Conservation (phyloP, 2,797 vertebrate genomes). For the Cossypha polioptera region DNA sequence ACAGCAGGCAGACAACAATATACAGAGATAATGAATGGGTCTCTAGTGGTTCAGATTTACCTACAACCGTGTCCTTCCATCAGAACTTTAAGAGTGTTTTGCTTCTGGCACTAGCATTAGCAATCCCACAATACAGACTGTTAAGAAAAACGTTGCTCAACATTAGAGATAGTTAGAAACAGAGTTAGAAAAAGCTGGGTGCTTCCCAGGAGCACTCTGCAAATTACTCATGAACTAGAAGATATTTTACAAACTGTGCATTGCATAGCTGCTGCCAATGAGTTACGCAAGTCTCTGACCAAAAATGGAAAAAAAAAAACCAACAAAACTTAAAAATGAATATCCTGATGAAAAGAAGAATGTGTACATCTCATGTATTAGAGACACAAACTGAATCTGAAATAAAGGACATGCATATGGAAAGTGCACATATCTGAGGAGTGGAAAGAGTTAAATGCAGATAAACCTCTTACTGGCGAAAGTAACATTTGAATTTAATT, state of each 20-base stretch:
- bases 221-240: background rate
- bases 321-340: background rate
- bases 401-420: background rate
- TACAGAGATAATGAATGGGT: constrained; percentile 62
- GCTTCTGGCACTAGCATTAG: constrained; percentile 71
- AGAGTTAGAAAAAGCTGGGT: constrained; percentile 32
- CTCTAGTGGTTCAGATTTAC: constrained; percentile 71
- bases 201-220: constrained; percentile 42
- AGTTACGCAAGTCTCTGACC: background rate
- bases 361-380: background rate
- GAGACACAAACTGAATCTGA: background rate
- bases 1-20: constrained; percentile 68
- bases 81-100: constrained; percentile 72
- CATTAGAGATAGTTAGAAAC: constrained; percentile 62
- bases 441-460: background rate
- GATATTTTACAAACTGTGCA: background rate
- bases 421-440: background rate
- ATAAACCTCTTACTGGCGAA: background rate
- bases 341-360: background rate
- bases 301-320: background rate
- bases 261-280: background rate
- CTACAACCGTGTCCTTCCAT: constrained; percentile 71
- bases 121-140: constrained; percentile 72
- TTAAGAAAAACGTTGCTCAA: constrained; percentile 75
- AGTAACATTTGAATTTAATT: constrained; percentile 32